Evolutionary conservation across 2,888 invertebrate genomes (phyloP).

Genomic region (Cantharis lateralis): DNA sequence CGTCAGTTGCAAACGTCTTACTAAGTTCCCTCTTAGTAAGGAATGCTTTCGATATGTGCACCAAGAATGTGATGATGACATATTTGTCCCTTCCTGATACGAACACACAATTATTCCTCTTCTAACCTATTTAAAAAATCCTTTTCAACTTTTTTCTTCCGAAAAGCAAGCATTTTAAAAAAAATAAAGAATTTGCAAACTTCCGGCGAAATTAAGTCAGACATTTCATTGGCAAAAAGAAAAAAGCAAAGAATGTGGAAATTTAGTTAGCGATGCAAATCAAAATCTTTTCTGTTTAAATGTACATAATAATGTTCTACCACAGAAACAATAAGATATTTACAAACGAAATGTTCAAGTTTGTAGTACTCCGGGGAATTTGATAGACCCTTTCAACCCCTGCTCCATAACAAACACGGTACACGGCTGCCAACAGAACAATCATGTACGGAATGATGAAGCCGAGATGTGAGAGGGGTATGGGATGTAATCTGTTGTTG

Average conservation of each 20-base stretch:
- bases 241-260: background rate
- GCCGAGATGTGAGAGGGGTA: conserved; percentile 28
- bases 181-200: too few species aligned
- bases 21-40: conserved; percentile 43
- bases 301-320: conserved; percentile 1
- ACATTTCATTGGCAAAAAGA: background rate
- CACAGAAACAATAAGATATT: conserved; percentile 32
- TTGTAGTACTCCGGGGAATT: conserved; percentile 35
- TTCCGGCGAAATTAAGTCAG: background rate
- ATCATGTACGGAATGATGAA: conserved; percentile 38
- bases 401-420: conserved; percentile 36
- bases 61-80: conserved; percentile 54
- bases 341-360: conserved; percentile 35
- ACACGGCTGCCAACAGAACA: conserved; percentile 38
- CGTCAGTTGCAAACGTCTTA: conserved; percentile 54
- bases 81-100: conserved; percentile 50
- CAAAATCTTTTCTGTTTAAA: conserved; percentile 2
- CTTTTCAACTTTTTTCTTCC: background rate
- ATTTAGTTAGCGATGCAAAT: background rate
- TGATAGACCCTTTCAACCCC: conserved; percentile 37
- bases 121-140: background rate
- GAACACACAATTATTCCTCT: conserved; percentile 36
- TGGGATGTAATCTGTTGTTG: conserved; percentile 40
- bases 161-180: background rate
- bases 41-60: conserved; percentile 51